Percentiles rank a stretch among this genome's conserved stretches.
phyloP scores from a whole-genome alignment of 1,140 invertebrate genomes.

The Drosophila ercepeae region DNA sequence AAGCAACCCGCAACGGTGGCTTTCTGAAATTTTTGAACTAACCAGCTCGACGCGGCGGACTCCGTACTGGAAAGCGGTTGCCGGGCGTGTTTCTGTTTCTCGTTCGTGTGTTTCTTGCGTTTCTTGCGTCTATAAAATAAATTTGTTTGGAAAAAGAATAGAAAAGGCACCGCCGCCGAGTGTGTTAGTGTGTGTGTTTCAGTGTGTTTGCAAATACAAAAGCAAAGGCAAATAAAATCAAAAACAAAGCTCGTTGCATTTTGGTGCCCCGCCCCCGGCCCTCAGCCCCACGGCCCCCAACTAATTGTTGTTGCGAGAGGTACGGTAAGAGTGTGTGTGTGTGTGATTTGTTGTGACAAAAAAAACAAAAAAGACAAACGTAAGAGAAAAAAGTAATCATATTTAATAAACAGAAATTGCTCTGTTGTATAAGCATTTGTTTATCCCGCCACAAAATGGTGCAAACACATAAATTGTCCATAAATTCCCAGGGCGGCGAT shows the following conservation, averaged over 20 bases:
- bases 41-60: slow-evolving; percentile 1
- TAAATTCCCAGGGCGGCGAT: slow-evolving; percentile 43
- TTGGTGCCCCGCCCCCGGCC: slow-evolving; percentile 19
- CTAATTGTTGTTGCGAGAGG: slow-evolving; percentile 64
- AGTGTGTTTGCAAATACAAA: slow-evolving; percentile 54
- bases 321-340: slow-evolving; percentile 31
- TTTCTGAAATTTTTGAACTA: slow-evolving; percentile 4
- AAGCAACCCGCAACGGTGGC: slow-evolving; percentile 5
- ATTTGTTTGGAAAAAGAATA: slow-evolving; percentile 52
- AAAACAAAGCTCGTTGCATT: slow-evolving; percentile 56
- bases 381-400: slow-evolving; percentile 40
- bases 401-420: slow-evolving; percentile 64
- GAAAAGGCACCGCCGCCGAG: slow-evolving; percentile 28
- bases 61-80: background rate
- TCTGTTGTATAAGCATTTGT: slow-evolving; percentile 60
- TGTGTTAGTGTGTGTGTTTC: slow-evolving; percentile 14
- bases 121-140: slow-evolving; percentile 21
- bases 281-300: slow-evolving; percentile 12
- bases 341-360: slow-evolving; percentile 28
- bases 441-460: slow-evolving; percentile 34
- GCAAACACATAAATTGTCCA: slow-evolving; percentile 58
- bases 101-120: slow-evolving; percentile 17
- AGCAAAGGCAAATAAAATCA: slow-evolving; percentile 22
- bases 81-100: slow-evolving; percentile 21
- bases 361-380: slow-evolving; percentile 5